Evolutionary conservation across 2,797 vertebrate species (phyloP).

Genomic region (Echiichthys vipera): DNA sequence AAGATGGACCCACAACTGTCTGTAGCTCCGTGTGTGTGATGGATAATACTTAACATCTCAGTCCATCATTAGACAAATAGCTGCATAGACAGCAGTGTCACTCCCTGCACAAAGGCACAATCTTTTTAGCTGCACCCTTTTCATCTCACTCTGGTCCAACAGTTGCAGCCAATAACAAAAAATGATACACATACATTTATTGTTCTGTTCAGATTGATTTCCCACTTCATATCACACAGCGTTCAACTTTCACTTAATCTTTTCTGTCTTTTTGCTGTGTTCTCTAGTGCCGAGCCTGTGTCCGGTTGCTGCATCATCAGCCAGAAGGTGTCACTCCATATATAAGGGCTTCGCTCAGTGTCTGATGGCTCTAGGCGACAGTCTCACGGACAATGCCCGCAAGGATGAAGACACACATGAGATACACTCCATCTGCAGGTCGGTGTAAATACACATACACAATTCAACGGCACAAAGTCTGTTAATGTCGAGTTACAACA

Average conservation of each 20-base stretch:
- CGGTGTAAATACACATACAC: constrained; percentile 44
- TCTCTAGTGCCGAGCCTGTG: constrained; percentile 79
- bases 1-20: constrained; percentile 24
- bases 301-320: constrained; percentile 78
- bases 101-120: neutral
- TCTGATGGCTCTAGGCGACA: constrained; percentile 93
- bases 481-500: neutral
- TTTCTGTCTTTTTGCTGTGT: constrained; percentile 26
- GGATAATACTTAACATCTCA: constrained; percentile 23
- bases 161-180: constrained; percentile 3
- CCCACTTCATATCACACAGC: neutral
- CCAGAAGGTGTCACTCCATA: constrained; percentile 90
- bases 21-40: constrained; percentile 22
- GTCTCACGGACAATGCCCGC: constrained; percentile 86
- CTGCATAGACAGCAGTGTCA: constrained; percentile 11
- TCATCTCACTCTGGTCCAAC: neutral
- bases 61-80: constrained; percentile 38
- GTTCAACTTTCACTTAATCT: neutral
- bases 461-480: neutral
- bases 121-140: constrained; percentile 4
- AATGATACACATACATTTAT: constrained; percentile 2
- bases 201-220: neutral
- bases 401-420: constrained; percentile 86
- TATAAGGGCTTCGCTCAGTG: constrained; percentile 95
- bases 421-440: constrained; percentile 96